Conservation (phyloP, 1,140 invertebrate genomes). For the Lysiphlebus fabarum region DNA sequence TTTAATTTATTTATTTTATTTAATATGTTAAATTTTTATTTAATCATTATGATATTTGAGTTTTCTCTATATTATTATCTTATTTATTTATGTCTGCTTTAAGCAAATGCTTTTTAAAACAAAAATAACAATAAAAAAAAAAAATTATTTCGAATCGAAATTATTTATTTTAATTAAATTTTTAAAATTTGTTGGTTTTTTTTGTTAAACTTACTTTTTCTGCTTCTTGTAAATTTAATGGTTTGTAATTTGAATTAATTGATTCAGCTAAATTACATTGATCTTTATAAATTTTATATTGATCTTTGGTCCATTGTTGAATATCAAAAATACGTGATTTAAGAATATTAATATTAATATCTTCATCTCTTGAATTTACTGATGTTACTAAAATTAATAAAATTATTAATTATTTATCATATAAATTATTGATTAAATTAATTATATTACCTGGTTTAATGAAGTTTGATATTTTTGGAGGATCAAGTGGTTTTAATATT, state of each 20-base stretch:
- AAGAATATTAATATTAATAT: constrained; percentile 20
- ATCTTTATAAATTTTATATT: constrained; percentile 42
- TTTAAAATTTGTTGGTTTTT: too few relatives aligned
- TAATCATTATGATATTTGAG: neutral
- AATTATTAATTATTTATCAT: neutral
- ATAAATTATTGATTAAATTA: constrained; percentile 3
- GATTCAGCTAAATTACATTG: constrained; percentile 36
- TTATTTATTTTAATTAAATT: too few relatives aligned
- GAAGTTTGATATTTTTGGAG: constrained; percentile 39
- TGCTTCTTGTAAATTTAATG: constrained; percentile 35
- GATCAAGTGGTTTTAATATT: constrained; percentile 36
- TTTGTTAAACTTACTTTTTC: constrained; percentile 38
- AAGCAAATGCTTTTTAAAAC: too few relatives aligned
- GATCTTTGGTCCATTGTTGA: constrained; percentile 42
- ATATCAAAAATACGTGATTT: constrained; percentile 36
- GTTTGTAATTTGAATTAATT: constrained; percentile 40
- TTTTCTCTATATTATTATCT: neutral
- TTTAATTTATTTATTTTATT: too few relatives aligned
- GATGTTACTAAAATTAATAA: constrained; percentile 17
- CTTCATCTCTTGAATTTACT: constrained; percentile 24
- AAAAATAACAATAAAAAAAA: too few relatives aligned
- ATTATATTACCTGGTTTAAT: constrained; percentile 29
- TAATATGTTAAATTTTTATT: too few relatives aligned
- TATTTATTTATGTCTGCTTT: too few relatives aligned
- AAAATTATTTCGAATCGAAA: too few relatives aligned